Evolutionary conservation across 1,140 invertebrate species (phyloP), one percentile per base, ranked within the genome.

Genomic region (Sycophila sp.): DNA sequence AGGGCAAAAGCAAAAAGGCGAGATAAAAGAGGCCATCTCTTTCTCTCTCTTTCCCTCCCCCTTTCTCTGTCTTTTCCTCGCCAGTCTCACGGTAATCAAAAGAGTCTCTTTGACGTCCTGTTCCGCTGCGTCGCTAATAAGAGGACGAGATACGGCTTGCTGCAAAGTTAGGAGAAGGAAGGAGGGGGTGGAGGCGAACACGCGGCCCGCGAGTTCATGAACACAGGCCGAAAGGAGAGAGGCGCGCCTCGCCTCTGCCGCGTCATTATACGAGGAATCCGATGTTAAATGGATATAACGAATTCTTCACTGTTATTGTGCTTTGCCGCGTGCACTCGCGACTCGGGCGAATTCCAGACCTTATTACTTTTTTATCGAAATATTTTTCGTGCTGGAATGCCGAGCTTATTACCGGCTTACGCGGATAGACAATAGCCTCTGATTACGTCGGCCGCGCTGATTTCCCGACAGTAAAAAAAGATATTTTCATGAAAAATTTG

Each of bases 401-500:
- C 28, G 7, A 11, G 13, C 11, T 63, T 49, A 63, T 63, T 63
- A 63, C 11, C 49, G 15, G 2, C 42, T 22, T 47, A 6, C 19
- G 5, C 38, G 42, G 6, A 8, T 17, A 47, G 42, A 22, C n/a
- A 11, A 47, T n/a, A 40, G 3, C 4, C 40, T 22, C 19, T 47
- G 42, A 22, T 22, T 22, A 22, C n/a, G 24, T 11, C 49, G 49
- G 49, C 49, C 26, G 13, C 7, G 8, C 19, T n/a, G n/a, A n/a
- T n/a, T n/a, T n/a, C n/a, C n/a, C n/a, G n/a, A n/a, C 38, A 24
- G 55, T 65, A 76, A 75, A 73, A 78, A 74, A 78, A 26, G 5
- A 17, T 13, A 32, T 17, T 53, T 53, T 32, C 6, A 2, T 32
- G n/a, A 28, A n/a, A n/a, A n/a, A n/a, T n/a, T n/a, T n/a, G n/a